A percentile compares a stretch with the other conserved stretches of the same genome.
Evolutionary conservation across 2,797 vertebrate genomes (phyloP).

Genomic region (Phrynocephalus guinanensis): DNA sequence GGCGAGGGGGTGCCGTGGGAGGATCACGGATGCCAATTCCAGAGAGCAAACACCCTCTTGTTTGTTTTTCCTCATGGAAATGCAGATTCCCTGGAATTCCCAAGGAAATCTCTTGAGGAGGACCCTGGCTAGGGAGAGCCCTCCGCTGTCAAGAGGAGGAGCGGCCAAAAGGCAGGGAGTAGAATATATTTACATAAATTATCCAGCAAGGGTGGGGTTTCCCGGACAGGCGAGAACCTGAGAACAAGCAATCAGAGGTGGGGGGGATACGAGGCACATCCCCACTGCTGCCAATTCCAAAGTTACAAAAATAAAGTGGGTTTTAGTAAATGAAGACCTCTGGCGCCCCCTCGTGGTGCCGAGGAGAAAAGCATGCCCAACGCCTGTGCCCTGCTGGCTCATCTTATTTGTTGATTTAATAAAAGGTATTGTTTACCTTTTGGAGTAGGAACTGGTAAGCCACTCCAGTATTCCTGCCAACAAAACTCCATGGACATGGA

Average conservation of each 20-base stretch:
- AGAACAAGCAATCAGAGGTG: not conserved
- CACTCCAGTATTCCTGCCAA: too few relatives aligned
- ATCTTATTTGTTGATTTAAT: not conserved
- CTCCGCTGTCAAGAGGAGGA: not conserved
- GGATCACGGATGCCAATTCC: not conserved
- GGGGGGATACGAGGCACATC: not conserved
- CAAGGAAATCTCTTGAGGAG: slow-evolving; percentile 5
- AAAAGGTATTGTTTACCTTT: too few relatives aligned
- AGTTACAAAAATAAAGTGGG: not conserved
- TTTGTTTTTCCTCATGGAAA: not conserved
- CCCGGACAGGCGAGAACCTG: not conserved
- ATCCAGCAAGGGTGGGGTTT: slow-evolving; percentile 10
- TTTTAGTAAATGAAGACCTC: not conserved
- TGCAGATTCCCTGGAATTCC: not conserved
- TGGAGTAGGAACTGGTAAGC: too few relatives aligned
- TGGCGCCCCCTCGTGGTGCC: slow-evolving; percentile 15
- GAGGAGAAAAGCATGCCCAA: not conserved
- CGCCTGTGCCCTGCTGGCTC: not conserved
- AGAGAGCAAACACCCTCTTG: slow-evolving; percentile 19
- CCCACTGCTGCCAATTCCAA: not conserved
- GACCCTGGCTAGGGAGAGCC: not conserved
- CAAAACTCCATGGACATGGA: too few relatives aligned
- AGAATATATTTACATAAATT: slow-evolving; percentile 33
- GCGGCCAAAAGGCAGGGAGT: slow-evolving; percentile 17
- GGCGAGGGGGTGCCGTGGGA: not conserved